Evolutionary conservation across 2,113 vertebrate species (phyloP).

Genomic region (Alosa alosa): DNA sequence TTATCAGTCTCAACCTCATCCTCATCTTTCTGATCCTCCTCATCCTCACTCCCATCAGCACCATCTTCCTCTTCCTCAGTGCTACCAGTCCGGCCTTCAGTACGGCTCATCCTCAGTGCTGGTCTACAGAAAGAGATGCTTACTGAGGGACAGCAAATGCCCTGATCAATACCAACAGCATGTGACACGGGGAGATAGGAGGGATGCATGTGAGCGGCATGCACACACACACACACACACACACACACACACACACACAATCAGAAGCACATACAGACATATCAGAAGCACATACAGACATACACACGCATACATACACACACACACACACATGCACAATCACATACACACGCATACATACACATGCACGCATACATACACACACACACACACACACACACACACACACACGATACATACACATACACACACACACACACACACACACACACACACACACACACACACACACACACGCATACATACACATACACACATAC

Average conservation of each 20-base stretch:
- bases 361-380: not conserved
- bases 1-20: not conserved
- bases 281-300: too few species aligned
- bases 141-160: not conserved
- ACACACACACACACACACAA: not conserved
- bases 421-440: not conserved
- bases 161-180: not conserved
- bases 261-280: too few species aligned
- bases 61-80: not conserved
- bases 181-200: not conserved
- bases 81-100: not conserved
- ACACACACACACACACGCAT: not conserved
- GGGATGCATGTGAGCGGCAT: not conserved
- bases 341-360: not conserved
- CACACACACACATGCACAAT: not conserved
- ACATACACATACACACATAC: too few species aligned
- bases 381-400: not conserved
- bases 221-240: not conserved
- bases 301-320: not conserved
- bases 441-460: not conserved
- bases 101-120: not conserved
- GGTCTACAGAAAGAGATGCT: not conserved
- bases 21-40: slow-evolving; percentile 32
- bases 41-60: slow-evolving; percentile 27
- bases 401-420: not conserved